These are phyloP conservation scores for Oncorhynchus clarkii DNA, from an alignment of 2,113 vertebrate species.

Conservation along the genomic window DNA sequence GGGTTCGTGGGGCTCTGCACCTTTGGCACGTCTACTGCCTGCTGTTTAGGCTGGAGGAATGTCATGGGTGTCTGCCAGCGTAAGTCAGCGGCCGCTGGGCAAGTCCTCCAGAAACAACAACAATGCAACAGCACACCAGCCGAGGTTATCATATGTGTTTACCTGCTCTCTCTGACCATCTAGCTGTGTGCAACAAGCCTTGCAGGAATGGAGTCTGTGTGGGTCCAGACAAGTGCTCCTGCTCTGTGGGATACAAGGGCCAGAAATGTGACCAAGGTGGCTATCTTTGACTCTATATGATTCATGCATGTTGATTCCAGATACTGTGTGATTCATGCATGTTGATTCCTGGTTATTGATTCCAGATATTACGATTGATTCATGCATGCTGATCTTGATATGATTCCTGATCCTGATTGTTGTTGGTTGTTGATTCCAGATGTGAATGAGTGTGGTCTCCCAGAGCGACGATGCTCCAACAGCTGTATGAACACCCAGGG, in stretches of 20 bases:
- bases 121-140: not conserved
- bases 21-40: slow-evolving; percentile 48
- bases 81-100: slow-evolving; percentile 43
- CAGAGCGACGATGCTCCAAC: slow-evolving; percentile 62
- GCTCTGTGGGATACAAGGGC: slow-evolving; percentile 59
- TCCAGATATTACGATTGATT: too few relatives aligned
- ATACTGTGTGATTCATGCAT: too few relatives aligned
- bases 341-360: too few relatives aligned
- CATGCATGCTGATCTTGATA: not conserved
- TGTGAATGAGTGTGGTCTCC: slow-evolving; percentile 71
- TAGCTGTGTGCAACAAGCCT: slow-evolving; percentile 57
- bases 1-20: slow-evolving; percentile 42
- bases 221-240: slow-evolving; percentile 62
- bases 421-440: slow-evolving; percentile 63
- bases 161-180: not conserved
- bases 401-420: not conserved
- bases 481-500: slow-evolving; percentile 72
- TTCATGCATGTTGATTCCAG: too few relatives aligned
- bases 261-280: slow-evolving; percentile 64
- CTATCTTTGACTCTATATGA: too few relatives aligned
- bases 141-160: not conserved
- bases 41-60: slow-evolving; percentile 71
- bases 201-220: slow-evolving; percentile 63
- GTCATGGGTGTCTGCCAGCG: slow-evolving; percentile 60
- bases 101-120: slow-evolving; percentile 8